Conservation (phyloP, 2,113 vertebrate genomes). For the Macaca nemestrina region DNA sequence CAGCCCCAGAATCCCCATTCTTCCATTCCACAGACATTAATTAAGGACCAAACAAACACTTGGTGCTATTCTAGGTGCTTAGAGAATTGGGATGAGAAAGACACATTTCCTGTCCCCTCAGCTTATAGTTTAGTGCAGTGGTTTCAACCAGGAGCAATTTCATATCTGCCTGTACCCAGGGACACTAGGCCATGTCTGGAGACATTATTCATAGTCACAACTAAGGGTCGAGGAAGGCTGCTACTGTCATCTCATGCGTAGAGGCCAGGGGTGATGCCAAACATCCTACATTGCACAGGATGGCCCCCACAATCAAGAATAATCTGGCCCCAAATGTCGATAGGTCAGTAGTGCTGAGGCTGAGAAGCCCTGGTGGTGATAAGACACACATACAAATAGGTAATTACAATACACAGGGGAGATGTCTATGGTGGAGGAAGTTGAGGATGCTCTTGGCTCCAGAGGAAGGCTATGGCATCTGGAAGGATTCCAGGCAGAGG, state of each 20-base stretch:
- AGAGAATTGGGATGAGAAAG: background rate
- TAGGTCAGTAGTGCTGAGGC: accelerated
- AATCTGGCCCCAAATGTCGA: background rate
- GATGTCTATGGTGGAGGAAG: background rate
- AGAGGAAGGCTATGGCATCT: background rate
- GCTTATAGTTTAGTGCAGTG: background rate
- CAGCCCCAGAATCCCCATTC: background rate
- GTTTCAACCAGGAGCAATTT: background rate
- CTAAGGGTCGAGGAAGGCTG: accelerated
- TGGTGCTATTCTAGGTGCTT: background rate
- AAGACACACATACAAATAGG: background rate
- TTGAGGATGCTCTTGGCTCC: background rate
- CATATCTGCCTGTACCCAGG: accelerated
- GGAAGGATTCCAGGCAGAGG: background rate
- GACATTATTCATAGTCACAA: background rate
- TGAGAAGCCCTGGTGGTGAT: background rate
- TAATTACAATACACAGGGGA: background rate
- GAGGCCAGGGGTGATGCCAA: background rate
- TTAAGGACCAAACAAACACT: background rate
- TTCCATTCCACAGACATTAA: background rate
- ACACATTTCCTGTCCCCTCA: background rate
- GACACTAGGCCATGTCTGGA: background rate
- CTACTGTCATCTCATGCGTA: background rate
- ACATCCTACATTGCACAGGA: background rate
- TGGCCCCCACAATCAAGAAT: too few species aligned